Evolutionary conservation across 2,113 vertebrate genomes (phyloP), one percentile per base, ranked within the genome.

Genomic region (Sylvilagus bachmani): DNA sequence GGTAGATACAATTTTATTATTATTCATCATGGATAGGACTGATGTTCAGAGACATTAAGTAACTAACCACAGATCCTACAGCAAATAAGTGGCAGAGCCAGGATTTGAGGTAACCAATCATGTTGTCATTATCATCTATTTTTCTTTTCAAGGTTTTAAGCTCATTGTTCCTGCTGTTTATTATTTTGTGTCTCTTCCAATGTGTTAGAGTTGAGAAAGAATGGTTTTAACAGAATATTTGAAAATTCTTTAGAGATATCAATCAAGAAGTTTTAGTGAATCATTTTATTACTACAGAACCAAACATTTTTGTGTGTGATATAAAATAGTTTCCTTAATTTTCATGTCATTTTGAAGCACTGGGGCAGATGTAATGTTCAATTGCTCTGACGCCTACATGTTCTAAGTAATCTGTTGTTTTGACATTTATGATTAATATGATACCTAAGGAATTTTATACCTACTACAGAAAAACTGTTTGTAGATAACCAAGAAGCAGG

Each of bases 261-360:
- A 62, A 17, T 53, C 49, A 91, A 73, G 70, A 90, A 67, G 73
- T 74, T 83, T 81, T 75, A 77, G 51, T 55, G n/a, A 92, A 70
- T 4, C 16, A 58, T 82, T 89, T 95, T 84, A 71, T 19, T 33
- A 53, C 49, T 61, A 51, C 61, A 80, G 24, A 80, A 44, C 12
- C 12, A 70, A 83, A 90, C 6, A 74, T 64, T 89, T 86, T 66
- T 55, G 61, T 31, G 17, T 11, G 17, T 33, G n/a, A 21, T 75
- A 66, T 71, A 66, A 84, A 93, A 84, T 51, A 1, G 74, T 75
- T 80, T 93, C 36, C 58, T 89, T 84, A 49, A 96, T 88, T 90
- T 80, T 84, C n/a, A 58, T 70, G 36, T 36, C 80, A 62, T 61
- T 88, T 89, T 91, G 83, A 84, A 91, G 10, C 17, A 29, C 64